Conservation (phyloP, 2,888 invertebrate genomes). For the Scaptodrosophila latifasciaeformis region DNA sequence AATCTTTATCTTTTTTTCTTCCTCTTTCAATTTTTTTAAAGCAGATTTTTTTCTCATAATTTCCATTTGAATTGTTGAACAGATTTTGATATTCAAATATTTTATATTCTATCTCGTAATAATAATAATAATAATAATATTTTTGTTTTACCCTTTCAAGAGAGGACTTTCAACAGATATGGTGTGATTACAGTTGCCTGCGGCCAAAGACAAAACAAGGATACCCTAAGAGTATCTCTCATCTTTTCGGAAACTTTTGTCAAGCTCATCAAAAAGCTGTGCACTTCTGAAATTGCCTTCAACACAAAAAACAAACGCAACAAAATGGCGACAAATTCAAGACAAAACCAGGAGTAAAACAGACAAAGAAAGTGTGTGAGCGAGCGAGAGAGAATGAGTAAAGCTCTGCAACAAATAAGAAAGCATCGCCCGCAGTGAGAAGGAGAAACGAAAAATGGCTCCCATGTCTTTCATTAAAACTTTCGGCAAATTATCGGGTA, state of each 20-base stretch:
- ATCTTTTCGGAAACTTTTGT: constrained; percentile 39
- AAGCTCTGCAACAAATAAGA: not conserved
- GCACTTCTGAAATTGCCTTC: constrained; percentile 47
- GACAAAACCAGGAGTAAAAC: constrained; percentile 19
- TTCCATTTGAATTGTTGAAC: too few relatives aligned
- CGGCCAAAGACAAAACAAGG: constrained; percentile 43
- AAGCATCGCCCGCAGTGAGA: constrained; percentile 9
- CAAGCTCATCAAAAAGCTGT: constrained; percentile 44
- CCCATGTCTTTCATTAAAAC: constrained; percentile 75
- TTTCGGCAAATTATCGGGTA: constrained; percentile 75
- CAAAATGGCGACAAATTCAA: constrained; percentile 58
- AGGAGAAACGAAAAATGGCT: constrained; percentile 67
- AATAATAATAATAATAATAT: too few relatives aligned
- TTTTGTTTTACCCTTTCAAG: too few relatives aligned
- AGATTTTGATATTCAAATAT: not conserved
- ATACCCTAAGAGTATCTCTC: constrained; percentile 42
- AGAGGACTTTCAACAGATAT: constrained; percentile 69
- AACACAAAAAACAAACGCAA: constrained; percentile 37
- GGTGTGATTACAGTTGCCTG: constrained; percentile 62
- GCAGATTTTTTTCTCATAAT: not conserved
- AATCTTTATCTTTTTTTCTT: not conserved
- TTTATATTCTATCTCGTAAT: not conserved
- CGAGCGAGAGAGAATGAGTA: constrained; percentile 1
- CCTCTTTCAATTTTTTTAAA: not conserved
- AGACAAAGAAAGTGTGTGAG: not conserved